These are phyloP conservation scores for Arrhopalites spinosus DNA, from an alignment of 2,888 invertebrate species.

Conservation along the genomic window DNA sequence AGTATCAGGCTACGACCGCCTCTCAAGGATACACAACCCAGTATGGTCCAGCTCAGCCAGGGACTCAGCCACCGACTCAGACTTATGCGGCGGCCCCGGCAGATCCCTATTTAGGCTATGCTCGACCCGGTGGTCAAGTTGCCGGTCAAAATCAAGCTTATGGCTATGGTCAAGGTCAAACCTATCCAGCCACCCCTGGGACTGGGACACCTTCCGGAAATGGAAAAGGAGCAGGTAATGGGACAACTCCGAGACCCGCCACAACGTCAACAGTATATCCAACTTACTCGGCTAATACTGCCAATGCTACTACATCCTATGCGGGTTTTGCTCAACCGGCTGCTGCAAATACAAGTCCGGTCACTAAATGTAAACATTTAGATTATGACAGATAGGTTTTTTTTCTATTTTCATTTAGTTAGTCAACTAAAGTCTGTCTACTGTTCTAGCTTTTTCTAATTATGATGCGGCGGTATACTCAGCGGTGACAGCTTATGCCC, in stretches of 20 bases:
- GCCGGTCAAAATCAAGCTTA: background rate
- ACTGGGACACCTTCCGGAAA: conserved; percentile 29
- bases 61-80: conserved; percentile 4
- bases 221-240: conserved; percentile 28
- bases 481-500: conserved; percentile 93
- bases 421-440: background rate
- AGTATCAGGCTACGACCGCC: conserved; percentile 38
- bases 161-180: conserved; percentile 26
- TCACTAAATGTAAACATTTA: conserved; percentile 1
- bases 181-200: conserved; percentile 29
- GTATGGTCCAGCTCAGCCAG: conserved; percentile 7
- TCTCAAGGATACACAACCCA: conserved; percentile 26
- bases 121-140: conserved; percentile 46
- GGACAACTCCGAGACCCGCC: conserved; percentile 42
- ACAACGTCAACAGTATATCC: conserved; percentile 52
- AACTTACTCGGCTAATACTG: conserved; percentile 57
- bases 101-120: conserved; percentile 53
- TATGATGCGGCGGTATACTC: conserved; percentile 95
- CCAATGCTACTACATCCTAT: conserved; percentile 65
- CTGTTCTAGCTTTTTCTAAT: conserved; percentile 64
- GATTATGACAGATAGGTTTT: background rate
- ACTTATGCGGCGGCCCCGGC: conserved; percentile 20
- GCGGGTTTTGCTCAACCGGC: conserved; percentile 82
- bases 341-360: conserved; percentile 61
- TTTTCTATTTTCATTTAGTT: no score